Conservation (phyloP, 2,888 invertebrate species). For the Pandemis heparana region DNA sequence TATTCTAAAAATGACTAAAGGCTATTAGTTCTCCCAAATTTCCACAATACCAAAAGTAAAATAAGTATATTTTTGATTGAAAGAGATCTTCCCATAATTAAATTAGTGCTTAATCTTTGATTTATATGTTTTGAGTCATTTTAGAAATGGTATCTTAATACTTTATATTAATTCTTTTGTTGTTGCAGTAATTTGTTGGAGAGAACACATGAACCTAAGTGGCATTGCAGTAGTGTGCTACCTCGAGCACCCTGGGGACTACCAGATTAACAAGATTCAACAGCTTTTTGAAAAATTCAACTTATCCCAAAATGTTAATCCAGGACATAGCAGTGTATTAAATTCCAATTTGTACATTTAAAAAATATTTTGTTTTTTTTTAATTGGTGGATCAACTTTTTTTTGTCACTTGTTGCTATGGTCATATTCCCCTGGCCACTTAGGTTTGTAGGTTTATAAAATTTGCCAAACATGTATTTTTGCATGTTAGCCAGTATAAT, state of each 20-base stretch:
- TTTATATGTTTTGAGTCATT: too few species aligned
- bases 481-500: too few species aligned
- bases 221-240: slow-evolving; percentile 70
- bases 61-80: too few species aligned
- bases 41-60: too few species aligned
- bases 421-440: too few species aligned
- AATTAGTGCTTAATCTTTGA: too few species aligned
- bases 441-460: too few species aligned
- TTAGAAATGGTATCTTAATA: too few species aligned
- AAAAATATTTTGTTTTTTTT: slow-evolving; percentile 16
- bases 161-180: slow-evolving; percentile 28
- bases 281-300: slow-evolving; percentile 63
- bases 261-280: slow-evolving; percentile 64
- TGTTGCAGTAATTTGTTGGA: slow-evolving; percentile 70
- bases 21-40: too few species aligned
- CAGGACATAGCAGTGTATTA: slow-evolving; percentile 55
- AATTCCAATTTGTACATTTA: slow-evolving; percentile 77
- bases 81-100: background rate
- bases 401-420: too few species aligned
- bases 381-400: too few species aligned
- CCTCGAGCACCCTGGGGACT: slow-evolving; percentile 69
- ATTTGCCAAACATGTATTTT: too few species aligned
- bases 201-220: slow-evolving; percentile 66
- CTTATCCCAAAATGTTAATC: slow-evolving; percentile 55
- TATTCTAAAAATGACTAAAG: background rate